Base-by-base conservation (phyloP, 1,140 invertebrate genomes). In the Himalopsyche phryganea region DNA sequence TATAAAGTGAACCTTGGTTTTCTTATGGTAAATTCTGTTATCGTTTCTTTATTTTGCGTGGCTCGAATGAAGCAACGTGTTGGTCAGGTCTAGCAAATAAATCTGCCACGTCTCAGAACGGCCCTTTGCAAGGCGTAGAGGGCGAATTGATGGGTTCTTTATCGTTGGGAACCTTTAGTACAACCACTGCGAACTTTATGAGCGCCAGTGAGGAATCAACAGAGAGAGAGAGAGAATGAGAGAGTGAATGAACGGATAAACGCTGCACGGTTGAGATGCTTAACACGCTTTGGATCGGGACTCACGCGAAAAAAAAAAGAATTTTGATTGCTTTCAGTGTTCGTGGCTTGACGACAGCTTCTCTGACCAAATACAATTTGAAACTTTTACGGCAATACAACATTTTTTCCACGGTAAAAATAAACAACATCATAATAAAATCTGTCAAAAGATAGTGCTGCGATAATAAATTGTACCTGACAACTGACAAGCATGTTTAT, bases 71-170 rank as follows among this genome's bases (percentile, higher is more conserved):
- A 28, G 23, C 23, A 28, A 28, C 23, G 23, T 28, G 23, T 28
- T 28, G 23, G 23, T 28, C 23, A 28, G 23, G 23, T 28, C 23
- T 28, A 28, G 23, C 46, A 28, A 42, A 62, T 62, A 62, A 62
- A 62, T 62, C 60, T 58, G 55, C 28, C 46, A 53, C 35, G 28
- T 50, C 59, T 60, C 50, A 14, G 50, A 49, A 11, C 53, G 47
- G 52, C 51, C 50, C 60, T 58, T 46, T 35, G 50, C 40, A 47
- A 50, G 51, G 50, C 23, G 17, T 50, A 38, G 50, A 23, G 14
- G 36, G 14, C 3, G 60, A 53, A 62, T 58, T 62, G 52, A 58
- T 58, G 60, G 36, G 55, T 49, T 51, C 60, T 62, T 62, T 62
- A 62, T 62, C 60, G 52, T 15, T 35, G 50, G 40, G 45, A 48